Evolutionary conservation across 2,113 vertebrate species (phyloP).

Genomic region (Mesembrinibis cayennensis): DNA sequence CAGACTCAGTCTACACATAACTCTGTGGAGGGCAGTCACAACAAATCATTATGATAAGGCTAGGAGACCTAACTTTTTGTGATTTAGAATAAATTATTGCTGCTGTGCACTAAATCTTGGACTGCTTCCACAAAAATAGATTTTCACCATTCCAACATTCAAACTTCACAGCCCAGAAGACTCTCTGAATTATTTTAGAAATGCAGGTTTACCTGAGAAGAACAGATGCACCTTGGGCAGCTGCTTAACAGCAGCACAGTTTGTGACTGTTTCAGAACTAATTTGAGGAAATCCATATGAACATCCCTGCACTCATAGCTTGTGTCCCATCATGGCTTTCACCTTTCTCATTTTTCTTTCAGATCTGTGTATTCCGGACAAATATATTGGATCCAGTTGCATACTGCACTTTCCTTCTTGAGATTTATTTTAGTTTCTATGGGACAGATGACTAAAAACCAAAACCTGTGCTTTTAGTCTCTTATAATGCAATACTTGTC

Average conservation of each 20-base stretch:
- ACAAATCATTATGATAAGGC: background rate
- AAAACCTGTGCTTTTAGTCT: background rate
- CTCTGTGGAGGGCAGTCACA: background rate
- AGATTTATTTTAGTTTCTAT: background rate
- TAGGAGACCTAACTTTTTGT: background rate
- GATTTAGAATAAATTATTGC: background rate
- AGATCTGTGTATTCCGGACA: background rate
- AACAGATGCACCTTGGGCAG: background rate
- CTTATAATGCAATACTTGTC: background rate
- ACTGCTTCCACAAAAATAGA: background rate
- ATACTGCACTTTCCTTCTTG: background rate
- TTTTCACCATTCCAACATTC: background rate
- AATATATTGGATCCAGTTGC: background rate
- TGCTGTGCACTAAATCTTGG: background rate
- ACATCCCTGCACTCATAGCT: background rate
- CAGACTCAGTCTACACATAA: background rate
- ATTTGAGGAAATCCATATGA: background rate
- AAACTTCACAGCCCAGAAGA: background rate
- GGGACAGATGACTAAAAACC: background rate
- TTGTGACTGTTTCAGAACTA: background rate
- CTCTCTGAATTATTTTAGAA: background rate
- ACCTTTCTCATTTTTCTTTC: background rate
- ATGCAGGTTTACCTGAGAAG: background rate
- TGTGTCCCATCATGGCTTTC: background rate
- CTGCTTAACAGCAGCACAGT: background rate